These are phyloP conservation scores for Xanthorhoe designata DNA, from an alignment of 2,888 invertebrate species.

Conservation along the genomic window DNA sequence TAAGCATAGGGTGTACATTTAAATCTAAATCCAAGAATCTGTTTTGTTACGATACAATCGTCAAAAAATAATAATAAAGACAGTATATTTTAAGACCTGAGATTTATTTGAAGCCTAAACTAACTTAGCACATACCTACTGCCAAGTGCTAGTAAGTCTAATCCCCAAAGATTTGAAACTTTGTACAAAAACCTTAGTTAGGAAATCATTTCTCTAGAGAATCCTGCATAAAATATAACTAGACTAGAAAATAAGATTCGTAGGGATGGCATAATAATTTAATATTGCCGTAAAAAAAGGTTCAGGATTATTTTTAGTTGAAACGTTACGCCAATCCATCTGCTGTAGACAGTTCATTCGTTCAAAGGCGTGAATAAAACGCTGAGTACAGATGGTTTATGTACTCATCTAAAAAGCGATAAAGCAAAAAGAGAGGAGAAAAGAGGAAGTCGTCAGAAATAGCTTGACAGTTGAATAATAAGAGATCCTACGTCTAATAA, in stretches of 20 bases:
- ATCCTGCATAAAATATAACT: conserved; percentile 9
- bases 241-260: conserved; percentile 4
- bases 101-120: not conserved
- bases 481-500: not conserved
- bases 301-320: conserved; percentile 2
- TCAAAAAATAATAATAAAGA: no score
- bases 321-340: not conserved
- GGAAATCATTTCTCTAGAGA: conserved; percentile 18
- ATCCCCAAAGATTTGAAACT: conserved; percentile 9
- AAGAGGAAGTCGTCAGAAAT: no score
- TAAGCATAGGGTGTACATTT: no score
- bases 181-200: not conserved
- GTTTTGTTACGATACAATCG: no score
- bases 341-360: not conserved
- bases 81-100: not conserved
- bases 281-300: not conserved
- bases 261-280: not conserved
- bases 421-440: no score
- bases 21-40: no score
- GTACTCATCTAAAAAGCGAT: no score
- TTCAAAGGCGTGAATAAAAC: not conserved
- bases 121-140: not conserved
- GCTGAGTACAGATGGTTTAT: not conserved
- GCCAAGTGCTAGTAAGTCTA: not conserved
- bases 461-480: no score